Evolutionary conservation across 2,113 vertebrate species (phyloP), one percentile per base, ranked within the genome.

Genomic region (Phasianus colchicus): DNA sequence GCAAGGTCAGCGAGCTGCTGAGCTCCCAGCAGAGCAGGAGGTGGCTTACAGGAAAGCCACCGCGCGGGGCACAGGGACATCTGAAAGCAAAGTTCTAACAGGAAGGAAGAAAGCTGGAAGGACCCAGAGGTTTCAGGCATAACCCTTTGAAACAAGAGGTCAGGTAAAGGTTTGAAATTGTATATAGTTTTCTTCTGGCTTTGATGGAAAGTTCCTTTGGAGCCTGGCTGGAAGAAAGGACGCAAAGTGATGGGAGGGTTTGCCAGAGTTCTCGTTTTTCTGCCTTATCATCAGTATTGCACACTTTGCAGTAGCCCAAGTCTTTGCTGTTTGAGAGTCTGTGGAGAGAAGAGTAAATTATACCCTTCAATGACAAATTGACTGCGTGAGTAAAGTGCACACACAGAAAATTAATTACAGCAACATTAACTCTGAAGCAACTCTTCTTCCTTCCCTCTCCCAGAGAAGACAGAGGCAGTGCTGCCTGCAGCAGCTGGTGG

Each of bases 1-100:
- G 75, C 88, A 96, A 97, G 97, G 96, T 97, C 97, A 95, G 77
- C 48, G 48, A 83, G 72, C 30, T 0, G 3, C 54, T 43, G 27
- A 93, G 79, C 91, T 96, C 95, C 93, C 95, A 45, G 94, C 86
- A 91, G 96, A 96, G 95, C 87, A 79, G 83, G 70, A 83, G 82
- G 95, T 83, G 79, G 73, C 95, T 86, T 97, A 84, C 3, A 30
- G 11, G 21, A 85, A 86, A 92, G 58, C 74, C 61, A 64, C 61
- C 1, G 3, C 57, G 77, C 2, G 3, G 50, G 34, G 38, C 71
- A 74, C 3, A 34, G 77, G 86, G 77, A 47, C 13, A 3, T 87
- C 96, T 93, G 95, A 74, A 92, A 80, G 61, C 61, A 95, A 96
- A 93, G 57, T 94, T 96, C 92, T 96, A 63, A 94, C 29, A 67